Evolutionary conservation across 2,797 vertebrate species (phyloP).

Genomic region (Gouania willdenowi): DNA sequence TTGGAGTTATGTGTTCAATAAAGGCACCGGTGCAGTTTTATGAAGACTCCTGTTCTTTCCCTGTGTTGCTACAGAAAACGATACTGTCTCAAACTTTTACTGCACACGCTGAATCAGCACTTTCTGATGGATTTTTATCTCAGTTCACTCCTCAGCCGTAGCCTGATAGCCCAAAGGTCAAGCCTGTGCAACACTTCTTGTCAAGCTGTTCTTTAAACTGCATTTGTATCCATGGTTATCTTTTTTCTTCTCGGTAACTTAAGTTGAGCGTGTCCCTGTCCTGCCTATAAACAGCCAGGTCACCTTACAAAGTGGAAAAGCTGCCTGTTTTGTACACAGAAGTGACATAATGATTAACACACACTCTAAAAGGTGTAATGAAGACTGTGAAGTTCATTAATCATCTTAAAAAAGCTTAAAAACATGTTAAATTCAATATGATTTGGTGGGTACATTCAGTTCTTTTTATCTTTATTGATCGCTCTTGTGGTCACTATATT

Average conservation of each 20-base stretch:
- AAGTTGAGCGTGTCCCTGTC: conserved; percentile 38
- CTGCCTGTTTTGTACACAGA: conserved; percentile 61
- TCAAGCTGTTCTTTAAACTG: conserved; percentile 59
- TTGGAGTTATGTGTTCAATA: background rate
- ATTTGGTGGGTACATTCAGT: background rate
- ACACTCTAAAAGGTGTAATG: conserved; percentile 41
- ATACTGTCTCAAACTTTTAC: conserved; percentile 25
- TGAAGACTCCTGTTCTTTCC: background rate
- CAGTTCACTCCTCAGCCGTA: conserved; percentile 47
- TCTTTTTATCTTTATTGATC: conserved; percentile 1
- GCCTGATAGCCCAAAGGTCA: conserved; percentile 77
- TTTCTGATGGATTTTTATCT: conserved; percentile 23
- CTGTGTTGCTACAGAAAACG: conserved; percentile 5
- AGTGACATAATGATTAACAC: conserved; percentile 50
- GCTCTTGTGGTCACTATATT: background rate
- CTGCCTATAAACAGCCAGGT: conserved; percentile 17
- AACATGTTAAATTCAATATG: background rate
- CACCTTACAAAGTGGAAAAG: conserved; percentile 20
- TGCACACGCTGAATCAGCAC: conserved; percentile 36
- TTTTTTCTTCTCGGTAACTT: conserved; percentile 50
- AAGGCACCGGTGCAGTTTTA: conserved; percentile 1
- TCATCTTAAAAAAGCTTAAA: no score
- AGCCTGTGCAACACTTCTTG: conserved; percentile 63
- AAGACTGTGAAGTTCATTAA: conserved; percentile 12
- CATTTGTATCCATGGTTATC: conserved; percentile 22